Evolutionary conservation across 2,113 vertebrate genomes (phyloP), one percentile per base, ranked within the genome.

Genomic region (Penelope pileata): DNA sequence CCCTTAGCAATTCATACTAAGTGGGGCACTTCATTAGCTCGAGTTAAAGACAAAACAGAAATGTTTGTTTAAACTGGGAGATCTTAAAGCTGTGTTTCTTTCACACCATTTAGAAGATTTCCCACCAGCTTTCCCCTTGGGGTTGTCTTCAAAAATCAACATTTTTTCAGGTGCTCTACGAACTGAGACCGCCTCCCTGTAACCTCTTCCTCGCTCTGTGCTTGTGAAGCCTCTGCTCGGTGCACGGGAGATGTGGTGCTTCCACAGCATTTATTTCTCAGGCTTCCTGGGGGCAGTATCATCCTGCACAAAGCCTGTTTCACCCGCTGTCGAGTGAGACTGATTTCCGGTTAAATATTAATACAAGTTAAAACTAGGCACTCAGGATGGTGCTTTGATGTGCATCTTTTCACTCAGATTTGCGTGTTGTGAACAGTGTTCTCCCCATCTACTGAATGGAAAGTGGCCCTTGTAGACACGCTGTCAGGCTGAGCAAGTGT

Each of bases 31-130:
- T 95, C 95, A 94, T 97, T 97, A 97, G 77, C 94, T 95, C 74
- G 66, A 80, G 91, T 60, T 83, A 92, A 96, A 95, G 94, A 95
- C 92, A 96, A 97, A 96, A 93, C 91, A 94, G 83, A 83, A 95
- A 90, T 92, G 89, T 97, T 97, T 96, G 93, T 96, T 97, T 97
- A 96, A 97, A 96, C 79, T 82, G 73, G 77, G 21, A 87, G 89
- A 74, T 92, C 90, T 94, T 93, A 94, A 93, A 85, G 78, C 64
- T 60, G n/a, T 93, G 80, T 73, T 81, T 94, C 80, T 91, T 97
- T 95, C 91, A 83, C 90, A 92, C 96, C 83, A 42, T 95, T 95
- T 96, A 93, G 81, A 90, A 92, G 77, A 85, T 96, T 96, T 94
- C 89, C 85, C 87, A 88, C 76, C 74, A 84, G 70, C 80, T 78